Conservation (phyloP, 2,797 vertebrate species). For the Arctocebus calabarensis region DNA sequence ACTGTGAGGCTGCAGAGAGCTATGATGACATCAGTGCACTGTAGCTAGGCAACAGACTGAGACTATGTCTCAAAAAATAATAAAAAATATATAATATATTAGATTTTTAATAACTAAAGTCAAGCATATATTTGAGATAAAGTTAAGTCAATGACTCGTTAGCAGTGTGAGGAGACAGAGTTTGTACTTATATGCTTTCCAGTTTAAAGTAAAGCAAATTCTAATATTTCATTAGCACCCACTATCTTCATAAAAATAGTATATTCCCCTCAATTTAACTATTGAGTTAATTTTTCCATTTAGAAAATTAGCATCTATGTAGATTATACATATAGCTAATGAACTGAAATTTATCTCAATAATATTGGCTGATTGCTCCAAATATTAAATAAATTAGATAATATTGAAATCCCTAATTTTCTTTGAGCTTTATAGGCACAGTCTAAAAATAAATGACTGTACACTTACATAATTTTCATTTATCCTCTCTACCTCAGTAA, state of each 20-base stretch:
- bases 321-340: background rate
- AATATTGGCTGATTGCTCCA: background rate
- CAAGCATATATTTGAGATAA: slow-evolving; percentile 53
- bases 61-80: background rate
- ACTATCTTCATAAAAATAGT: slow-evolving; percentile 28
- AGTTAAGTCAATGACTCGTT: slow-evolving; percentile 40
- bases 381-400: background rate
- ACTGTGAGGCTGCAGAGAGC: background rate
- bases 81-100: slow-evolving; percentile 9
- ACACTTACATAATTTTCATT: background rate
- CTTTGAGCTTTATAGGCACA: background rate
- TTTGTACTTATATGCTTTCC: slow-evolving; percentile 11
- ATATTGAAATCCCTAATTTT: slow-evolving; percentile 13
- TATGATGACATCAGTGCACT: background rate
- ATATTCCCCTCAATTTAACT: slow-evolving; percentile 28
- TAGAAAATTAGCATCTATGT: slow-evolving; percentile 29
- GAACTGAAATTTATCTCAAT: slow-evolving; percentile 21
- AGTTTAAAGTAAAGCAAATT: slow-evolving; percentile 54
- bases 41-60: background rate
- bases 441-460: background rate
- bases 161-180: slow-evolving; percentile 47
- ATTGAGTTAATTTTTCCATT: background rate
- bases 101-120: slow-evolving; percentile 44
- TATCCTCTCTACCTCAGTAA: background rate
- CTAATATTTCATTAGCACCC: background rate